Percentiles rank a stretch among this genome's conserved stretches.
Conservation (phyloP, 2,797 vertebrate genomes). For the Delichon dasypus region DNA sequence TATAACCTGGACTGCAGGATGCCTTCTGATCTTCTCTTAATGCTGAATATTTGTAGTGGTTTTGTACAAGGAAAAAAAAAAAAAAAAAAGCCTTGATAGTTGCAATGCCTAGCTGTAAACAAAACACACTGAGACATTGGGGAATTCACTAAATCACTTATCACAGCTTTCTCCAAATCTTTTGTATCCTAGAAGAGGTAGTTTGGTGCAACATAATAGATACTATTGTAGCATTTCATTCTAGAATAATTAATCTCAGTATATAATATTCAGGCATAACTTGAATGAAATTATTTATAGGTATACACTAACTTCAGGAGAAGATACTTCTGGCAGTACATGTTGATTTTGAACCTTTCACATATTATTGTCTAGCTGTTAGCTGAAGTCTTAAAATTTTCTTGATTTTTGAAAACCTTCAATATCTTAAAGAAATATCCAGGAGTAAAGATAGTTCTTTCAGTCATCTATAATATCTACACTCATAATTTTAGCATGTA, state of each 20-base stretch:
- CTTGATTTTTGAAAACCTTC: neutral
- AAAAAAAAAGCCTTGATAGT: neutral
- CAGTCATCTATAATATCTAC: neutral
- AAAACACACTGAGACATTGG: neutral
- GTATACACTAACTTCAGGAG: neutral
- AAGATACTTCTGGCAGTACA: neutral
- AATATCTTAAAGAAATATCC: neutral
- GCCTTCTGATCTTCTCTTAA: neutral
- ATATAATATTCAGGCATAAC: neutral
- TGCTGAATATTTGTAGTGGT: neutral
- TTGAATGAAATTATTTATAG: neutral
- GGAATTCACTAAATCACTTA: neutral
- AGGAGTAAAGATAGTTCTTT: neutral
- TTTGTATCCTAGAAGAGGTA: neutral
- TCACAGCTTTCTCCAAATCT: neutral
- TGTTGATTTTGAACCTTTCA: neutral
- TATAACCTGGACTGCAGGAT: neutral
- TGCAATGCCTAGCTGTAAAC: neutral
- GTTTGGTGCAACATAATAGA: neutral
- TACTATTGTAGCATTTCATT: neutral
- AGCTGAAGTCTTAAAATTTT: neutral
- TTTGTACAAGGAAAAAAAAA: neutral
- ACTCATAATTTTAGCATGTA: neutral
- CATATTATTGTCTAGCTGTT: neutral
- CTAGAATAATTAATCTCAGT: neutral